Percentiles rank a stretch among this genome's conserved stretches.
phyloP scores from a whole-genome alignment of 1,140 invertebrate genomes.

The Neodiprion lecontei region DNA sequence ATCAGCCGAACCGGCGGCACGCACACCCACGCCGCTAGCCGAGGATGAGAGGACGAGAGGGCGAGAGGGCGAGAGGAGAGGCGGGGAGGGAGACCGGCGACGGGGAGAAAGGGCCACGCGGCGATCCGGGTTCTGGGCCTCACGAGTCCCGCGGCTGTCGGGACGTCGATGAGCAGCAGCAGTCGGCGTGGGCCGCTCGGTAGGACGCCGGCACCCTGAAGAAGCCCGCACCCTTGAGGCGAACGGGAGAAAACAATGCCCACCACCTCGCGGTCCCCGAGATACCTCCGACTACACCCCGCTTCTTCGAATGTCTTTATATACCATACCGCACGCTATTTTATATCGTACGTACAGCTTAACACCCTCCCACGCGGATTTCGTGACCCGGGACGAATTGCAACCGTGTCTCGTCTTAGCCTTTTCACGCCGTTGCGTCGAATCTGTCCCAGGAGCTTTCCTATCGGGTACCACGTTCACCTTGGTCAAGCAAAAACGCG shows the following conservation, averaged over 20 bases:
- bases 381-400: too few species aligned
- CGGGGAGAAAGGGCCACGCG: slow-evolving; percentile 10
- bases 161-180: slow-evolving; percentile 55
- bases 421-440: too few species aligned
- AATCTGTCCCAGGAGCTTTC: too few species aligned
- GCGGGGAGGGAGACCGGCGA: not conserved
- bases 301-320: not conserved
- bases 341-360: too few species aligned
- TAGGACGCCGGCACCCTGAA: slow-evolving; percentile 60
- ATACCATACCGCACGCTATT: not conserved
- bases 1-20: slow-evolving; percentile 54
- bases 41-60: slow-evolving; percentile 21
- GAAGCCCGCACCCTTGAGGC: slow-evolving; percentile 56
- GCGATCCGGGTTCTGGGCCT: slow-evolving; percentile 20
- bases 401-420: too few species aligned
- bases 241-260: slow-evolving; percentile 49
- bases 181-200: slow-evolving; percentile 58
- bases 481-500: too few species aligned
- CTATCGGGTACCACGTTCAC: too few species aligned
- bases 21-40: slow-evolving; percentile 53
- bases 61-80: slow-evolving; percentile 8
- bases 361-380: too few species aligned
- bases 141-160: slow-evolving; percentile 50
- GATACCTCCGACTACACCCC: not conserved
- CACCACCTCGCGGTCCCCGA: slow-evolving; percentile 22